These are phyloP conservation scores for Propsilocerus akamusi DNA, from an alignment of 1,140 invertebrate genomes.

Conservation along the genomic window DNA sequence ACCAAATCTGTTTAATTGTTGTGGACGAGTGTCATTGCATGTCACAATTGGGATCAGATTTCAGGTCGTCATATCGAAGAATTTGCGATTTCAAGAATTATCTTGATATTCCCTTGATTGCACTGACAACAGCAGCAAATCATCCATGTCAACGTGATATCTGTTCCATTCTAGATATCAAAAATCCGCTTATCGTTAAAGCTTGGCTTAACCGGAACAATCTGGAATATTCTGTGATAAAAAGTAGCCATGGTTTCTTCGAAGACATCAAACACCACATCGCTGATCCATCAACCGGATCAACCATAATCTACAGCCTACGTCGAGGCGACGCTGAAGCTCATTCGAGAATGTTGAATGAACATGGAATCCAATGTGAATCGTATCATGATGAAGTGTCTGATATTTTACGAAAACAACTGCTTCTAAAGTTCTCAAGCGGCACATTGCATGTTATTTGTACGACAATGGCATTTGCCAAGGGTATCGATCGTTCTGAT, in stretches of 20 bases:
- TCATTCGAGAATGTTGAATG: background rate
- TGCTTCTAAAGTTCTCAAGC: conserved; percentile 83
- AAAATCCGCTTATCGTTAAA: background rate
- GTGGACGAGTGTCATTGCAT: conserved; percentile 33
- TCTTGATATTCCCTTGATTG: conserved; percentile 45
- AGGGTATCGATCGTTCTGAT: conserved; percentile 87
- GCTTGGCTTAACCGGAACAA: background rate
- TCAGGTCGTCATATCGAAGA: conserved; percentile 42
- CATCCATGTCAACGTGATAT: background rate
- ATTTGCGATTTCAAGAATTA: conserved; percentile 32
- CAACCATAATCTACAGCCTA: background rate
- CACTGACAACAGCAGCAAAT: conserved; percentile 27
- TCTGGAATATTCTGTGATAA: background rate
- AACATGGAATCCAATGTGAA: conserved; percentile 27
- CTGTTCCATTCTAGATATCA: background rate
- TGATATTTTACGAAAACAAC: conserved; percentile 50
- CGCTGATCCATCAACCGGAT: background rate
- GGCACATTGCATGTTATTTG: conserved; percentile 74
- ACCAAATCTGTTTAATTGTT: background rate
- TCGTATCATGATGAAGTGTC: conserved; percentile 86
- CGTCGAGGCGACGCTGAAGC: background rate
- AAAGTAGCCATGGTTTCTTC: background rate
- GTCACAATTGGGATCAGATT: conserved; percentile 76
- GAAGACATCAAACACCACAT: background rate
- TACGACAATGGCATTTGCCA: conserved; percentile 82